Evolutionary conservation across 2,888 invertebrate genomes (phyloP), one percentile per base, ranked within the genome.

Genomic region (Geotrupes spiniger): DNA sequence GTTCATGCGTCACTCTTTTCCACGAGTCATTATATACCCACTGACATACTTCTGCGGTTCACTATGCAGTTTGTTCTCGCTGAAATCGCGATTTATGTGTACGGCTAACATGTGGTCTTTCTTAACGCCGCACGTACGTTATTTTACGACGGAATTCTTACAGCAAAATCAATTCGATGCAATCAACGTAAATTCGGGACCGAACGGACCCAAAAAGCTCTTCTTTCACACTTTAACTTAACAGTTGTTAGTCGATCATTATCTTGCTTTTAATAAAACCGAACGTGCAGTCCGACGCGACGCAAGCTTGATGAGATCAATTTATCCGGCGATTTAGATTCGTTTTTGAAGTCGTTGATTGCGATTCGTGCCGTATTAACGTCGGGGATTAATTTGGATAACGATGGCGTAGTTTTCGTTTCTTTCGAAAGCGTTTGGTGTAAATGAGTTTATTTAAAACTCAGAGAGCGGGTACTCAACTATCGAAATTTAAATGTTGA

Each of bases 271-370:
- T 54, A 53, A 51, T 53, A 53, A 49, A 51, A 46, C 37, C 43
- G 54, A 52, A 49, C 43, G 46, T 41, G 9, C 49, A 40, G 26
- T 49, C 26, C 42, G n/a, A 21, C n/a, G 11, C 10, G 26, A n/a
- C 4, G 36, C 40, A 37, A 28, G 36, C 52, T 54, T 50, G 54
- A 54, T 52, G 52, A 54, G 52, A 50, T 54, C 52, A 54, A 54
- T 54, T 52, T 54, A 26, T 44, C 38, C 17, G 11, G 10, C 21
- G 40, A 4, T 39, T 14, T 8, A 21, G 14, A 10, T n/a, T 27
- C 12, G 10, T 27, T 41, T 27, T 41, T 41, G 33, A 12, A 4
- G 10, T 29, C 33, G 14, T 33, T 14, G 14, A 33, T 14, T 12
- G 33, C 33, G 33, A 9, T 14, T 15, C 33, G 33, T 33, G 33